Evolutionary conservation across 2,113 vertebrate genomes (phyloP).

Genomic region (Megaleporinus macrocephalus): DNA sequence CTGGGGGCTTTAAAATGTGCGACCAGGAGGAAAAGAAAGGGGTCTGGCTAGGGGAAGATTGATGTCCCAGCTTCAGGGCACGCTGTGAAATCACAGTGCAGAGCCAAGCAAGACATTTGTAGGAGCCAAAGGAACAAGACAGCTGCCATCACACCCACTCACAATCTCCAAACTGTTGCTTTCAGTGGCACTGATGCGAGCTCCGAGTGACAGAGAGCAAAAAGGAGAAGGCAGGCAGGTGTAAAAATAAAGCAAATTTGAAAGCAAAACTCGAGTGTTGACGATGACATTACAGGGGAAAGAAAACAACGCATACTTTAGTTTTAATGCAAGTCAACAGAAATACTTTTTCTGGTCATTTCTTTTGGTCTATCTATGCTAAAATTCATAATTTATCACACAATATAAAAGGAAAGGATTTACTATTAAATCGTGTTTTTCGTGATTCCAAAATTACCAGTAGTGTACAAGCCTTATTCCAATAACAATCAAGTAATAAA

Average conservation of each 20-base stretch:
- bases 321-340: too few relatives aligned
- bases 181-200: not conserved
- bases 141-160: not conserved
- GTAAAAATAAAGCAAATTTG: constrained; percentile 1
- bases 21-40: constrained; percentile 65
- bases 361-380: too few relatives aligned
- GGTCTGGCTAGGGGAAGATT: constrained; percentile 49
- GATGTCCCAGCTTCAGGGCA: constrained; percentile 62
- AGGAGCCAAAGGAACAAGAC: constrained; percentile 19
- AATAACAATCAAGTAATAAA: too few relatives aligned
- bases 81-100: constrained; percentile 14
- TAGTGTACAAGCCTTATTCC: too few relatives aligned
- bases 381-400: too few relatives aligned
- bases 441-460: too few relatives aligned
- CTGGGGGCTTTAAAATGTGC: constrained; percentile 71
- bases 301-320: too few relatives aligned
- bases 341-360: too few relatives aligned
- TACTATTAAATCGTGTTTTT: too few relatives aligned
- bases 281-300: too few relatives aligned
- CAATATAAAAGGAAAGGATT: too few relatives aligned
- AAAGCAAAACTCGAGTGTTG: not conserved
- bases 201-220: not conserved
- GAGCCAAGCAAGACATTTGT: constrained; percentile 43
- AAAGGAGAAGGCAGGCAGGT: not conserved
- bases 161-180: not conserved